Percentiles rank a stretch among this genome's conserved stretches.
Evolutionary conservation across 2,888 invertebrate genomes (phyloP).

Genomic region (Scaptomyza caliginosa): DNA sequence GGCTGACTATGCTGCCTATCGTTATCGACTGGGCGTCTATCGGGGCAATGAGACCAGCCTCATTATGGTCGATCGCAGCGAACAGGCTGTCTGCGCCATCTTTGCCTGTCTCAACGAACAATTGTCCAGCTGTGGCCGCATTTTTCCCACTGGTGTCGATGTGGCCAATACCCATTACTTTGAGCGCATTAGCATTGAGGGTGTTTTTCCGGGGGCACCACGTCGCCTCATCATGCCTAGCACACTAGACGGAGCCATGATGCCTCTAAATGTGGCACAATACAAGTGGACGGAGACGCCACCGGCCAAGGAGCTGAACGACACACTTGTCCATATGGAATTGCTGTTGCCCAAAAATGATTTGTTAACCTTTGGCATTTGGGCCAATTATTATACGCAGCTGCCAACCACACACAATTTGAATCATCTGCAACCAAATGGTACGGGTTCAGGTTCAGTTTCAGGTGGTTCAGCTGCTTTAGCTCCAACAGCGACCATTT

Average conservation of each 20-base stretch:
- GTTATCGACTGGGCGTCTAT: slow-evolving; percentile 76
- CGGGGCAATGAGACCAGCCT: slow-evolving; percentile 68
- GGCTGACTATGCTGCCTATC: slow-evolving; percentile 64
- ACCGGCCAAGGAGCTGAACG: slow-evolving; percentile 4
- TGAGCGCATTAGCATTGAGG: slow-evolving; percentile 67
- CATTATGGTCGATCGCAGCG: slow-evolving; percentile 83
- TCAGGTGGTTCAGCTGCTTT: neutral
- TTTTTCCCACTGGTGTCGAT: slow-evolving; percentile 53
- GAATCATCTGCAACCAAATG: slow-evolving; percentile 54
- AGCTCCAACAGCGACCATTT: neutral
- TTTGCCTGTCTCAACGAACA: slow-evolving; percentile 84
- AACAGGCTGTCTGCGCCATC: slow-evolving; percentile 85
- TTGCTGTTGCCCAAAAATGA: slow-evolving; percentile 66
- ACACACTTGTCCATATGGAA: slow-evolving; percentile 43
- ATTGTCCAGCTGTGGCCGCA: slow-evolving; percentile 82
- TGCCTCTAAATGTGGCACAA: slow-evolving; percentile 67
- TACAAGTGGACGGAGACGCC: slow-evolving; percentile 60
- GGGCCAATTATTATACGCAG: slow-evolving; percentile 75
- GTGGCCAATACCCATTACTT: slow-evolving; percentile 73
- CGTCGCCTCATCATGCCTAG: slow-evolving; percentile 79
- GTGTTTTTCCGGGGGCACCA: slow-evolving; percentile 60
- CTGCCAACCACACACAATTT: slow-evolving; percentile 63
- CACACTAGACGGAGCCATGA: slow-evolving; percentile 70
- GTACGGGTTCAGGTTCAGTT: neutral
- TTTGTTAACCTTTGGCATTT: slow-evolving; percentile 82